Base-by-base conservation (phyloP, 1,140 invertebrate species). In the Parapsyche elsis region DNA sequence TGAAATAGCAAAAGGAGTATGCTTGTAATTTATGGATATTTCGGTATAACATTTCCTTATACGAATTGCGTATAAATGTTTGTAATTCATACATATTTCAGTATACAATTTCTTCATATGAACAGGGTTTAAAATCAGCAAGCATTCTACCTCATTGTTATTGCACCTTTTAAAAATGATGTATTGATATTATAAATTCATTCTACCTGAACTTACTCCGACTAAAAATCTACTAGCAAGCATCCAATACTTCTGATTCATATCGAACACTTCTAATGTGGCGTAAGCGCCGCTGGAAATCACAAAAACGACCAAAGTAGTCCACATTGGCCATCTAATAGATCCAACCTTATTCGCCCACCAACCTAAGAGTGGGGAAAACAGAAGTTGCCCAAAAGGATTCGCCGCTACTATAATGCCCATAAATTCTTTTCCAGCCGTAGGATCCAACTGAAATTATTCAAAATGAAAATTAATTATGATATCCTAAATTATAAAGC, bases 401-500 rank as follows among this genome's bases (percentile, higher is more conserved):
- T 96, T 96, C 10, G 94, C 94, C 14, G 95, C 96, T 21, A 97
- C 94, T 12, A 96, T 92, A 84, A 93, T 93, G 23, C 96, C 95
- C 89, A 97, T 92, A 84, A 95, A 95, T 87, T 94, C 93, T 85
- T 96, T 95, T 61, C 92, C 92, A 12, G 94, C 92, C 14, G 88
- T 89, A 64, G 91, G 90, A 88, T 97, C 95, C 84, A 97, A 85
- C 95, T 97, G 87, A 79, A 91, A 90, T 85, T 81, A 82, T 53
- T 53, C 4, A 53, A 14, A 53, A 5, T 71, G 78, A 80, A 44
- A 80, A 78, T 45, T 2, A 53, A 14, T 67, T 67, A 23, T 19
- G 1, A 67, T 12, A 67, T 67, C n/a, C 21, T 23, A 21, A 21
- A 67, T 16, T 5, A 5, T 21, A 23, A n/a, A 57, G 19, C 10